Conservation (phyloP, 2,113 vertebrate species). For the Lagenorhynchus albirostris region DNA sequence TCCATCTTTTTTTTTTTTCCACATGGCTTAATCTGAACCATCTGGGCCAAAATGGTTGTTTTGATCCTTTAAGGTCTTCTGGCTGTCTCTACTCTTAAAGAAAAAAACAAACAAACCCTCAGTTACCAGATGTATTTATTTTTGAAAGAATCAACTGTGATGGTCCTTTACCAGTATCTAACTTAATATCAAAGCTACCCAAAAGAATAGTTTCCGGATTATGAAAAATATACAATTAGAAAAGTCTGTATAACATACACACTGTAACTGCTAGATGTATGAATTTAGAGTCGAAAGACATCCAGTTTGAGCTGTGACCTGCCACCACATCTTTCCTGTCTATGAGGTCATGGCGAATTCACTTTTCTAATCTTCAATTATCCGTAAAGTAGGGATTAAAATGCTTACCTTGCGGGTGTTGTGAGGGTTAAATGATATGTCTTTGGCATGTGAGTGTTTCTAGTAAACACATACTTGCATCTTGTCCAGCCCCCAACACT, state of each 20-base stretch:
- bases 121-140: not conserved
- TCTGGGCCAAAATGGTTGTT: not conserved
- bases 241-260: not conserved
- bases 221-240: not conserved
- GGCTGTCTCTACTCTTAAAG: not conserved
- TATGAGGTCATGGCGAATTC: not conserved
- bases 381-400: constrained; percentile 12
- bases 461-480: not conserved
- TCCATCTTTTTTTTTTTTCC: not conserved
- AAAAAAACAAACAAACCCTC: not conserved
- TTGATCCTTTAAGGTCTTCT: not conserved
- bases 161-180: not conserved
- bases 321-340: not conserved
- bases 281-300: not conserved
- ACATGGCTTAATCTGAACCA: not conserved
- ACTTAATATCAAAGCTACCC: not conserved
- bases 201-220: constrained; percentile 54
- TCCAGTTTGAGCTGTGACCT: not conserved
- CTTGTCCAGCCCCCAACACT: not conserved
- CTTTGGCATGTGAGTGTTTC: not conserved
- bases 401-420: not conserved
- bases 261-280: not conserved
- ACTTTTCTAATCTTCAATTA: not conserved
- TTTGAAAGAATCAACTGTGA: not conserved
- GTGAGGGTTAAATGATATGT: not conserved